Evolutionary conservation across 2,797 vertebrate genomes (phyloP), one percentile per base, ranked within the genome.

Genomic region (Apogon hyalosoma): DNA sequence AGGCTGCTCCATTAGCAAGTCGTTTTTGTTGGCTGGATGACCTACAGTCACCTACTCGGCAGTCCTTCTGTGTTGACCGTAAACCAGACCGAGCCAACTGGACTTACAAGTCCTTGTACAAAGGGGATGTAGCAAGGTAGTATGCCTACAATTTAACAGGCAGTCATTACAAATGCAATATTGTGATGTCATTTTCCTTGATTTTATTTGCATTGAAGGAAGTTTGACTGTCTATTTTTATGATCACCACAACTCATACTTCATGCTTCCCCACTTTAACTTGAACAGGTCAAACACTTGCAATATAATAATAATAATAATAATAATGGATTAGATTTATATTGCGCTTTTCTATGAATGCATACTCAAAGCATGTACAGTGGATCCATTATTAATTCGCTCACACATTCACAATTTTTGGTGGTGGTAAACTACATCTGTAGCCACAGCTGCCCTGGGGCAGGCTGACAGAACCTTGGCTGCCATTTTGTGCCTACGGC

Each of bases 31-130:
- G 98, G 97, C 91, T 98, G 46, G 98, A 98, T 77, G 97, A 99
- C 55, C 1, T 95, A 40, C 88, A 94, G 84, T 59, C 73, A 7
- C 77, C 89, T 52, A 83, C 86, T 0, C 78, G 87, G 59, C 94
- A 93, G 52, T 86, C 78, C 0, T 99, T 97, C 92, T 94, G 94
- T 31, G 91, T 95, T 63, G 97, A 98, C 87, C 92, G 87, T 75
- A 98, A 95, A 69, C 88, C 96, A 0, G 98, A 99, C 70, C 84
- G 89, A 15, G 94, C 96, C 56, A 99, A 99, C 92, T 99, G 96
- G 98, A 94, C 96, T 10, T 99, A 99, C 73, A 98, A 97, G 77
- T 98, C 96, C 9, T 86, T 99, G 14, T 99, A 99, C 87, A 95
- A 95, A 55, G 97, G 93, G 70, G 94, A 98, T 16, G 93, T 99